Evolutionary conservation across 2,797 vertebrate genomes (phyloP), one percentile per base, ranked within the genome.

Genomic region (Tenualosa thibaudeaui): DNA sequence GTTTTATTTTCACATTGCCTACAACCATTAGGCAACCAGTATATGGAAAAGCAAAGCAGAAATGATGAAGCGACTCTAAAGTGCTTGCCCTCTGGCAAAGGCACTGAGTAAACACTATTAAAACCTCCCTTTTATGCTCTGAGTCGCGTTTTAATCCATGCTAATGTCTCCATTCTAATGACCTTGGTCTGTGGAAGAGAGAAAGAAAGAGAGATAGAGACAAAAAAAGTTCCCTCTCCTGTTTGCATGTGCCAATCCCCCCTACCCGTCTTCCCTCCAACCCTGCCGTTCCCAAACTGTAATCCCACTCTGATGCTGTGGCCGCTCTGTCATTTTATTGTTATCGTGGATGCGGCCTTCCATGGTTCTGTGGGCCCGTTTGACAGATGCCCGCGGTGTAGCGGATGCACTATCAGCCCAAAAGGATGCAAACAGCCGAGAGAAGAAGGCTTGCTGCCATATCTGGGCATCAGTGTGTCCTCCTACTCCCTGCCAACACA

Each of bases 381-480:
- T 83, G 85, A 88, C 54, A 86, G 56, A 83, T 83, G 84, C 81
- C 84, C 15, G 71, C 88, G 88, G 86, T 81, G n/a, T n/a, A 22
- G 19, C 56, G 81, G 81, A 87, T 89, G 85, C 87, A 88, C 84
- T 60, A 65, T 83, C 81, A 71, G 65, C 19, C 53, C 50, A 86
- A 88, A 87, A 91, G 53, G 82, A 90, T 89, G 86, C 86, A 87
- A 86, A 81, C 87, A 87, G 87, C 91, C 83, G 91, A 89, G 90
- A 87, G 51, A 19, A 58, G 78, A 17, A 75, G n/a, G 37, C 85
- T 81, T 62, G 83, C 81, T 86, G 84, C 60, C 31, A 37, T 37
- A 71, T 37, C 31, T 71, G 31, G 15, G 65, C 26, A 71, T 71
- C 26, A 71, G 26, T 71, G 65, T 71, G n/a, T 71, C 65, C 65